Base-by-base conservation (phyloP, 2,888 invertebrate genomes). In the Drosophila fulvimacula region DNA sequence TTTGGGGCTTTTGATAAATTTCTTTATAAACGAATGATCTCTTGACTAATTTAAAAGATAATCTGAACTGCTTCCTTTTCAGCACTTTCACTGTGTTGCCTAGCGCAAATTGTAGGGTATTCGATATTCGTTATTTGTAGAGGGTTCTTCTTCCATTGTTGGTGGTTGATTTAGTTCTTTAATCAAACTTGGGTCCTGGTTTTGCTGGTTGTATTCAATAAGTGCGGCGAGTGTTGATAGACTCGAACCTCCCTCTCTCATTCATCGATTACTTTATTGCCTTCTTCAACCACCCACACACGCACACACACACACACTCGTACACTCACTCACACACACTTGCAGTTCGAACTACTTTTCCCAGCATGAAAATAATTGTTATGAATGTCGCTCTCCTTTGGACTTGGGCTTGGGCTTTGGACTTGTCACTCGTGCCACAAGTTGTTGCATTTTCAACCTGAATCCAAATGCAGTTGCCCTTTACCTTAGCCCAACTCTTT, bases 381-480 rank as follows among this genome's bases (percentile, higher is more conserved):
- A 68, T 63, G 79, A 60, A 38, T 74, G 53, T 79, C 66, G 60
- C 48, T 46, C 68, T 58, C 49, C 7, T 27, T 27, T 27, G 6
- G 27, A 6, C 6, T 30, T 34, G 34, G 34, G 46, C 42, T 59
- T 21, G 19, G 57, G 44, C 63, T 52, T 56, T 57, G 58, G 69
- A 88, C 82, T 88, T 83, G 81, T 80, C 88, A 81, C 81, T 83
- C 73, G 88, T 82, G 87, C 87, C 83, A 84, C 88, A 83, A 82
- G 86, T 88, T 88, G 88, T 80, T 88, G 68, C 71, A 74, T 60
- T 51, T 64, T 46, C 9, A 19, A 44, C 38, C 61, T 34, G 71
- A 57, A 57, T 51, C 56, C 41, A 41, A 30, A 52, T 21, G 21
- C 51, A 55, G 48, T 41, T 32, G 21, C 19, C 32, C 27, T 24